Conservation (phyloP, 2,113 vertebrate genomes). For the Falco punctatus region DNA sequence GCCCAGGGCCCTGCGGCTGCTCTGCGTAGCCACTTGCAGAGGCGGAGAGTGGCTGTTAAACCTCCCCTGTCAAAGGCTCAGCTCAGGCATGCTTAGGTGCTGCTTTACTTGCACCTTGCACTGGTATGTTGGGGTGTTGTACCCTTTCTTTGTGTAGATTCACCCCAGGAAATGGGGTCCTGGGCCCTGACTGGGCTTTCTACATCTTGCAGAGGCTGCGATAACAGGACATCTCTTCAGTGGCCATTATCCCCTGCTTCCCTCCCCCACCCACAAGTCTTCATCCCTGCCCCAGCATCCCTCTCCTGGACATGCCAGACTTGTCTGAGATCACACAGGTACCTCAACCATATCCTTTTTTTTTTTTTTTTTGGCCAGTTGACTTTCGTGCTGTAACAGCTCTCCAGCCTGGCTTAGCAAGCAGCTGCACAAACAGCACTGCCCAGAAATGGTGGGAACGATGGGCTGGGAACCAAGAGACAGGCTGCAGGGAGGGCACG, state of each 20-base stretch:
- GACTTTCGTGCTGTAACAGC: background rate
- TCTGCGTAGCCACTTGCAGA: background rate
- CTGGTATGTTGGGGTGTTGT: background rate
- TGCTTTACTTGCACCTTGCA: background rate
- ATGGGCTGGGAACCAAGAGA: background rate
- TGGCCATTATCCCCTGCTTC: background rate
- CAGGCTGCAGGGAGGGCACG: background rate
- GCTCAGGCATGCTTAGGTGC: background rate
- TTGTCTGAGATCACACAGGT: background rate
- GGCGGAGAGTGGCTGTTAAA: background rate
- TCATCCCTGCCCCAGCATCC: background rate
- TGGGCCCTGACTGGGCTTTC: background rate
- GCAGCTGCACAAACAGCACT: background rate
- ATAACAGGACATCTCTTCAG: background rate
- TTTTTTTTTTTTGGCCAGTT: background rate
- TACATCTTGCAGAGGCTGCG: background rate
- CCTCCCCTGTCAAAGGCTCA: background rate
- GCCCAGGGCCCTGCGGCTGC: rapidly evolving
- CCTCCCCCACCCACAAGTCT: background rate
- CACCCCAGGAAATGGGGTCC: rapidly evolving
- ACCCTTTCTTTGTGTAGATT: background rate
- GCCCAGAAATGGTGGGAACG: background rate
- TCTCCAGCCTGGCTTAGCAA: background rate
- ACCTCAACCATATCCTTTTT: background rate
- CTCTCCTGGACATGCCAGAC: background rate